phyloP scores from a whole-genome alignment of 1,140 invertebrate genomes.

The Macrosteles quadrilineatus region DNA sequence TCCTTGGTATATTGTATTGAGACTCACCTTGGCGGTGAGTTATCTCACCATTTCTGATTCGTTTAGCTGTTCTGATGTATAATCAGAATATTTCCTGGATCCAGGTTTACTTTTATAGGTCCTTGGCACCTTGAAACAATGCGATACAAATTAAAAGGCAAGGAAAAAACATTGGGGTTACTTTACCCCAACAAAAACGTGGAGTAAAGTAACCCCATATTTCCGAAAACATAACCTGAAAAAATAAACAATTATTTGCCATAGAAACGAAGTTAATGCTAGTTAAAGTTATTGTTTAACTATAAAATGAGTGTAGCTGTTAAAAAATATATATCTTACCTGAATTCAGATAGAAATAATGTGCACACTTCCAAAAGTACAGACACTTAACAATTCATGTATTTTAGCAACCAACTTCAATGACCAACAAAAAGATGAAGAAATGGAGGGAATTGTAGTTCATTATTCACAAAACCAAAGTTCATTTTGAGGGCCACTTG shows the following conservation, averaged over 20 bases:
- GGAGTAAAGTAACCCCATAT: conserved; percentile 38
- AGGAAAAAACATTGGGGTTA: conserved; percentile 50
- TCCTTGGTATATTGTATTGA: conserved; percentile 32
- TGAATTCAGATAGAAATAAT: background rate
- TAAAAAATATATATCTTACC: background rate
- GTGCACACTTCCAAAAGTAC: background rate
- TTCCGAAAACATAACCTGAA: background rate
- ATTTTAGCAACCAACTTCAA: background rate
- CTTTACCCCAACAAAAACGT: conserved; percentile 49
- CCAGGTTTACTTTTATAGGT: conserved; percentile 30
- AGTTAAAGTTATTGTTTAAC: background rate
- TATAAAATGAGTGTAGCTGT: background rate
- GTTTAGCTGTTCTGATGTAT: conserved; percentile 20
- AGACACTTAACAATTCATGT: background rate
- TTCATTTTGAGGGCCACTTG: no score
- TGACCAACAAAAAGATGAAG: background rate
- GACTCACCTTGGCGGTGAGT: conserved; percentile 31
- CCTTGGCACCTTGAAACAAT: conserved; percentile 32
- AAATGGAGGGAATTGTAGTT: background rate
- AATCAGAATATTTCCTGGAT: conserved; percentile 32
- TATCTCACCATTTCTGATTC: conserved; percentile 25
- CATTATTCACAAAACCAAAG: no score
- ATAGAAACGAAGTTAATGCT: background rate
- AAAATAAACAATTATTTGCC: background rate
- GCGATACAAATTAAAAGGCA: conserved; percentile 43